Percentiles rank a stretch among this genome's conserved stretches.
phyloP scores from a whole-genome alignment of 2,888 invertebrate species.

The Drosophila ustulata region DNA sequence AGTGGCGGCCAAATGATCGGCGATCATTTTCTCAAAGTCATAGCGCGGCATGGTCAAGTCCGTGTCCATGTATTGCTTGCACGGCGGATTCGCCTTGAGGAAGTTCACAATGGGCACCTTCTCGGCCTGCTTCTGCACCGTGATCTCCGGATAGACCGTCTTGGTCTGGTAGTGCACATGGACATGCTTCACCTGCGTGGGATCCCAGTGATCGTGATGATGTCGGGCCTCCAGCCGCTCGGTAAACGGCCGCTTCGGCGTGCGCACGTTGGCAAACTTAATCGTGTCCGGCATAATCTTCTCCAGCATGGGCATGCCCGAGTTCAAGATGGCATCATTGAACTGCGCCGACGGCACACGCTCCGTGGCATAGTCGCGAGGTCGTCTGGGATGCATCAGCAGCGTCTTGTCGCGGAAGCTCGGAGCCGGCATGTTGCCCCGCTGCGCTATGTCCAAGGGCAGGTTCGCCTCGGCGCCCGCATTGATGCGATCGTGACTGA shows the following conservation, averaged over 20 bases:
- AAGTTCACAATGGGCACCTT: constrained; percentile 63
- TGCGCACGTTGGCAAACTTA: constrained; percentile 71
- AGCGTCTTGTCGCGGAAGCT: constrained; percentile 80
- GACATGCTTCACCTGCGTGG: constrained; percentile 77
- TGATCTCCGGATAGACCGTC: constrained; percentile 69
- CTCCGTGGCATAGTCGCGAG: constrained; percentile 71
- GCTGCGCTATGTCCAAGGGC: constrained; percentile 44
- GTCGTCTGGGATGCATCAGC: constrained; percentile 75
- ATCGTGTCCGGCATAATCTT: constrained; percentile 67
- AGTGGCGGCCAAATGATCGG: constrained; percentile 56
- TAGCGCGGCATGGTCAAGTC: constrained; percentile 70
- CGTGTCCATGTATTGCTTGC: constrained; percentile 62
- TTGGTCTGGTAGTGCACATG: constrained; percentile 80
- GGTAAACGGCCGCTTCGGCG: constrained; percentile 71
- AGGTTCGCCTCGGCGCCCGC: constrained; percentile 15
- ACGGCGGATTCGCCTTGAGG: constrained; percentile 73
- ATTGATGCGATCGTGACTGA: constrained; percentile 20
- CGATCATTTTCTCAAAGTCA: constrained; percentile 69
- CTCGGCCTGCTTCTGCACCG: constrained; percentile 48
- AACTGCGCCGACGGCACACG: constrained; percentile 74
- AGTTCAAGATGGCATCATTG: constrained; percentile 59
- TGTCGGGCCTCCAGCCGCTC: constrained; percentile 80
- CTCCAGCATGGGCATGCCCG: constrained; percentile 66
- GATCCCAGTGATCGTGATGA: constrained; percentile 83
- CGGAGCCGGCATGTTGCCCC: constrained; percentile 84